Base-by-base conservation (phyloP, 2,888 invertebrate species). In the Trypoxylon attenuatum region DNA sequence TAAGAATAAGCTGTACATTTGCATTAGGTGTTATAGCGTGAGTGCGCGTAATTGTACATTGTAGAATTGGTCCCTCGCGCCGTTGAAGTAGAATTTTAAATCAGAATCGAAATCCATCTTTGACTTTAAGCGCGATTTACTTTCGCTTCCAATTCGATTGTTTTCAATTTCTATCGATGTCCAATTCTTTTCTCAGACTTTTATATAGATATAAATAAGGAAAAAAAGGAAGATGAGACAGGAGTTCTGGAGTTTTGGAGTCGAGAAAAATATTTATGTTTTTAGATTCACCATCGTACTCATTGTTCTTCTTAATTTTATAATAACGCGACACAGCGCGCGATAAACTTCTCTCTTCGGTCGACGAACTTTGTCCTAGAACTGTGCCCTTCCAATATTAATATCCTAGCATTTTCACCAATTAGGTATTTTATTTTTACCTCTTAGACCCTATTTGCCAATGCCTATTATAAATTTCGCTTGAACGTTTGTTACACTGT, bases 401-500 rank as follows among this genome's bases (percentile, higher is more conserved):
- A n/a, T n/a, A 64, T 38, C 41, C n/a, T 46, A 55, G 51, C 38
- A 29, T 49, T 50, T 53, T 66, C 22, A 47, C 55, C 33, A 56
- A 56, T 25, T 51, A 67, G 64, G 42, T 69, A 56, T 75, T 49
- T 65, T 65, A 65, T 53, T 62, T 64, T 62, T 46, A 62, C 66
- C 57, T 47, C 54, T 25, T 54, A 62, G 57, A 52, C 52, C 45
- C 47, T 65, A 71, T 65, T 50, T 57, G 59, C 59, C 71, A 68
- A 62, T 60, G 70, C 69, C 58, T 50, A 71, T 50, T 56, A 60
- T 56, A 54, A 71, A 68, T 66, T 61, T 71, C 52, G 67, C 73
- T 64, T 73, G 59, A 59, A 71, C 66, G 49, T 71, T 72, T 77
- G 69, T 72, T 75, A 72, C 55, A 63, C 62, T 72, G 69, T 59